Conservation (phyloP, 2,888 invertebrate species). For the Eristalis pertinax region DNA sequence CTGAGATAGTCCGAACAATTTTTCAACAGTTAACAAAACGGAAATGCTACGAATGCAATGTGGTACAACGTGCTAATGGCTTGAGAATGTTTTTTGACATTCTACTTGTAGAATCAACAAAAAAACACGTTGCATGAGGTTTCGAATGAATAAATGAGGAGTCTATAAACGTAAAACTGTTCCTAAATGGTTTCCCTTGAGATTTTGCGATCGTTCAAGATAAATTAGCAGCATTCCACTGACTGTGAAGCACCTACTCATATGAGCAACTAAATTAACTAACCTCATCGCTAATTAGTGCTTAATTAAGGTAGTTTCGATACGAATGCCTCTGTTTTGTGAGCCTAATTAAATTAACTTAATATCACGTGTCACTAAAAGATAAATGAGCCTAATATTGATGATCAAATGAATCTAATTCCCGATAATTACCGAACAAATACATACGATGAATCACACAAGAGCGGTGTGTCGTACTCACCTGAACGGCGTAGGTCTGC, state of each 20-base stretch:
- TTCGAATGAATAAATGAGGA: not conserved
- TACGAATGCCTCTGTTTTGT: not conserved
- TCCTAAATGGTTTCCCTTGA: not conserved
- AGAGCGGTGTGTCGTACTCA: slow-evolving; percentile 41
- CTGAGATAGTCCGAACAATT: not conserved
- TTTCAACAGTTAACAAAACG: not conserved
- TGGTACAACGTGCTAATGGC: not conserved
- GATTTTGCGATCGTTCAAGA: not conserved
- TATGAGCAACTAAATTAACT: not conserved
- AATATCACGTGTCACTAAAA: not conserved
- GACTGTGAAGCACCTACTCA: not conserved
- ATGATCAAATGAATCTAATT: not conserved
- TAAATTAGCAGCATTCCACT: not conserved
- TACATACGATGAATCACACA: not conserved
- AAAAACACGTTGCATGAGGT: not conserved
- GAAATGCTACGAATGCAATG: not conserved
- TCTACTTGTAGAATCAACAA: not conserved
- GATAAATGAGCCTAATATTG: not conserved
- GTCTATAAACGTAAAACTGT: not conserved
- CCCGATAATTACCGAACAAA: not conserved
- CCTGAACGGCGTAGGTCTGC: slow-evolving; percentile 87
- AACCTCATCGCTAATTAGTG: not conserved
- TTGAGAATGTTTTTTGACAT: not conserved
- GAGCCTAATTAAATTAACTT: not conserved
- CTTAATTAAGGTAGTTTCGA: not conserved